Conservation (phyloP, 2,113 vertebrate species). For the Taurulus bubalis region DNA sequence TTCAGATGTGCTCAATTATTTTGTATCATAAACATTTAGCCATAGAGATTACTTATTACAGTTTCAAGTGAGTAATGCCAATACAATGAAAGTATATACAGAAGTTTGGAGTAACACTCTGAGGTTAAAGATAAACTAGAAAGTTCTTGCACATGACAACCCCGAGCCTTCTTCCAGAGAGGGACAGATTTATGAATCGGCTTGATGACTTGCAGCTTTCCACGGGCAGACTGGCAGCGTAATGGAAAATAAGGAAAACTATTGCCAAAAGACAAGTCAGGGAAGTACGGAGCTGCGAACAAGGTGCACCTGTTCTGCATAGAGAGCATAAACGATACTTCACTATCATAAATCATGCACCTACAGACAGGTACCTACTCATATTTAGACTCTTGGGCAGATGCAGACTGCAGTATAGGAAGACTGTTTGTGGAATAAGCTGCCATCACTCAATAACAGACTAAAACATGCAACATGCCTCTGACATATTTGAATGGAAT, state of each 20-base stretch:
- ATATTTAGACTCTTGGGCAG: slow-evolving; percentile 49
- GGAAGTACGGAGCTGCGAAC: slow-evolving; percentile 62
- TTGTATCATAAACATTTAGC: slow-evolving; percentile 3
- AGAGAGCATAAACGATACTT: slow-evolving; percentile 73
- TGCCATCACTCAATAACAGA: slow-evolving; percentile 40
- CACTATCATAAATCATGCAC: slow-evolving; percentile 72
- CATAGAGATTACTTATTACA: not conserved
- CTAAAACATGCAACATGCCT: slow-evolving; percentile 30
- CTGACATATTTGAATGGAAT: slow-evolving; percentile 23
- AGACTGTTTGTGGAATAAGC: slow-evolving; percentile 38
- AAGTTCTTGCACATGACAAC: slow-evolving; percentile 1
- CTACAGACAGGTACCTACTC: slow-evolving; percentile 65
- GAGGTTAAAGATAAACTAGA: slow-evolving; percentile 17
- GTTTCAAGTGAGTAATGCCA: not conserved
- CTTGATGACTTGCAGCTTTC: slow-evolving; percentile 52
- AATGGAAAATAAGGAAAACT: slow-evolving; percentile 60
- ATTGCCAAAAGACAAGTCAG: slow-evolving; percentile 59
- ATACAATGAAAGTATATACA: not conserved
- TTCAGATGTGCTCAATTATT: slow-evolving; percentile 10
- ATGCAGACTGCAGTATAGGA: slow-evolving; percentile 27
- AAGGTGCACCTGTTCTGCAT: slow-evolving; percentile 74
- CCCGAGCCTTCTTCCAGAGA: not conserved
- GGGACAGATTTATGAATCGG: slow-evolving; percentile 40
- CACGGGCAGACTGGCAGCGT: slow-evolving; percentile 29
- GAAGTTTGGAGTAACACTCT: not conserved